Evolutionary conservation across 2,888 invertebrate genomes (phyloP).

Genomic region (Drosophila recens): DNA sequence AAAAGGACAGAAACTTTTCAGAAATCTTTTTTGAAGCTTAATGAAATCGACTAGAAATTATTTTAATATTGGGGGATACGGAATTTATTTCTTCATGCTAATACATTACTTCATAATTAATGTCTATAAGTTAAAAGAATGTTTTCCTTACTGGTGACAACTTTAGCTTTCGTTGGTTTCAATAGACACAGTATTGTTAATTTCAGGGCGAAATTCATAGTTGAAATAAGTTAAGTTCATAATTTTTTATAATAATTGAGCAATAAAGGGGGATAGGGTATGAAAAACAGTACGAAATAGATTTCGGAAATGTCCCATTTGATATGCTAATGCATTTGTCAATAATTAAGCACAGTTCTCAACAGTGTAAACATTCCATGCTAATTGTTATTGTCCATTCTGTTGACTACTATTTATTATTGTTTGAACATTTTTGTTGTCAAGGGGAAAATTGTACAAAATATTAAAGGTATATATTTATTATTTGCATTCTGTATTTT

Average conservation of each 20-base stretch:
- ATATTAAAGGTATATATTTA: constrained; percentile 32
- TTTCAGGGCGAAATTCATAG: too few relatives aligned
- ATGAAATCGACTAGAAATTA: too few relatives aligned
- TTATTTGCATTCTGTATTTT: constrained; percentile 15
- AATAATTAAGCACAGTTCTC: constrained; percentile 73
- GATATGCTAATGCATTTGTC: constrained; percentile 64
- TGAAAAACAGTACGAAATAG: not conserved
- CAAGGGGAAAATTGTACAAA: constrained; percentile 55
- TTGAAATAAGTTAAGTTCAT: too few relatives aligned
- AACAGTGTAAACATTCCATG: constrained; percentile 57
- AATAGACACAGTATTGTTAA: too few relatives aligned
- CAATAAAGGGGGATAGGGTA: not conserved
- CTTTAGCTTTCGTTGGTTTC: too few relatives aligned
- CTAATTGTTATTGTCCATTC: constrained; percentile 60
- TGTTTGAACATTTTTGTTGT: constrained; percentile 65
- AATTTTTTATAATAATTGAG: too few relatives aligned
- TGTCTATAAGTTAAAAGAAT: too few relatives aligned
- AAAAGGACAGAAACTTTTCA: not conserved
- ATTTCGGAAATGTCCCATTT: constrained; percentile 18
- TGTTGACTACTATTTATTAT: constrained; percentile 33
- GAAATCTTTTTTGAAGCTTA: not conserved
- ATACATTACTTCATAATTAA: not conserved
- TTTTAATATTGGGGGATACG: too few relatives aligned
- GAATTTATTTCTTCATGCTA: not conserved
- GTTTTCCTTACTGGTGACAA: too few relatives aligned